Evolutionary conservation across 2,888 invertebrate species (phyloP).

Genomic region (Philereme vetulata): DNA sequence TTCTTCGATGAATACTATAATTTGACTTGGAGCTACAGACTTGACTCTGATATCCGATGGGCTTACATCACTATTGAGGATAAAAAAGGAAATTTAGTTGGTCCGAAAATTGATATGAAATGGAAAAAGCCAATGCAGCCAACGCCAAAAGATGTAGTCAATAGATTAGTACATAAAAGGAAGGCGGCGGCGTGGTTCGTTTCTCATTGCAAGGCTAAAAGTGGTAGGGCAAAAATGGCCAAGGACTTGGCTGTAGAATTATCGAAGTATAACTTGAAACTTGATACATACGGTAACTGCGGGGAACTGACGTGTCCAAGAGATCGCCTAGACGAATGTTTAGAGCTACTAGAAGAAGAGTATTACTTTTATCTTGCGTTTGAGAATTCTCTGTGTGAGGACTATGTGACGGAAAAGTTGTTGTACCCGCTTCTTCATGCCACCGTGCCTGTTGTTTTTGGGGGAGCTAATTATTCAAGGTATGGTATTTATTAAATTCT

Average conservation of each 20-base stretch:
- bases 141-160: conserved; percentile 45
- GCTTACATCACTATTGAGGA: conserved; percentile 55
- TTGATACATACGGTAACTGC: conserved; percentile 69
- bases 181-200: conserved; percentile 71
- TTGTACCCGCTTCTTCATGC: conserved; percentile 78
- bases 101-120: conserved; percentile 64
- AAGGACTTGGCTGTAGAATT: conserved; percentile 48
- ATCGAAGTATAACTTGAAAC: conserved; percentile 46
- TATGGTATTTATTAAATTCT: conserved; percentile 47
- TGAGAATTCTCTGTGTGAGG: conserved; percentile 63
- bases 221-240: conserved; percentile 45
- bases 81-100: conserved; percentile 53
- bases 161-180: conserved; percentile 53
- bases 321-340: conserved; percentile 56
- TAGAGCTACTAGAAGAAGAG: conserved; percentile 53
- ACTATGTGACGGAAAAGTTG: conserved; percentile 70
- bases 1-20: conserved; percentile 62
- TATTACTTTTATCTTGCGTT: conserved; percentile 74
- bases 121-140: conserved; percentile 55
- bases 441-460: conserved; percentile 87
- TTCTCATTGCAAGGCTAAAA: conserved; percentile 56
- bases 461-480: conserved; percentile 86
- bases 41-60: conserved; percentile 65
- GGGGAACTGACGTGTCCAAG: conserved; percentile 57
- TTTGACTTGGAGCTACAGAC: conserved; percentile 65